A percentile compares a stretch with the other conserved stretches of the same genome.
These are phyloP conservation scores for Megalonaias nervosa DNA, from an alignment of 1,140 invertebrate genomes.

Conservation along the genomic window DNA sequence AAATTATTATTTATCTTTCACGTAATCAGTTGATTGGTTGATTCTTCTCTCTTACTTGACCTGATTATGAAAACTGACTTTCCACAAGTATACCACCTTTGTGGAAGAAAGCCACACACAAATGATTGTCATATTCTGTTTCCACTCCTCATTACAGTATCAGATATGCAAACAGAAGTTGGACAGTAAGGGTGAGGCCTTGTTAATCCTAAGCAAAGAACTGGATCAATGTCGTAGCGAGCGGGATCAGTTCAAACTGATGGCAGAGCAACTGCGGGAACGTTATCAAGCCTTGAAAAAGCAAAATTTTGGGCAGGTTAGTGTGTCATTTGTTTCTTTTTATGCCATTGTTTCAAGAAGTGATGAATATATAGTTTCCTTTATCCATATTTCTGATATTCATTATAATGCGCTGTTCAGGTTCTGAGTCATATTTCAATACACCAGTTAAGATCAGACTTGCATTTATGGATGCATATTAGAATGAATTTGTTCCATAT, in stretches of 20 bases:
- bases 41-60: neutral
- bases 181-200: slow-evolving; percentile 85
- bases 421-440: too few relatives aligned
- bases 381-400: too few relatives aligned
- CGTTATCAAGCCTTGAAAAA: slow-evolving; percentile 74
- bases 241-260: slow-evolving; percentile 85
- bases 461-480: too few relatives aligned
- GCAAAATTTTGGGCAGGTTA: slow-evolving; percentile 66
- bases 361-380: too few relatives aligned
- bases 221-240: slow-evolving; percentile 85
- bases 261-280: slow-evolving; percentile 85
- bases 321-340: slow-evolving; percentile 12
- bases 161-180: slow-evolving; percentile 76
- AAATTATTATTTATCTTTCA: too few relatives aligned
- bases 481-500: too few relatives aligned
- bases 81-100: neutral
- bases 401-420: too few relatives aligned
- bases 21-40: neutral
- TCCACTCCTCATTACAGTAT: slow-evolving; percentile 49
- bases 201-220: slow-evolving; percentile 83
- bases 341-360: neutral
- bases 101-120: neutral
- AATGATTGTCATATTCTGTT: neutral
- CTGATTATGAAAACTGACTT: neutral
- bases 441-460: too few relatives aligned